Evolutionary conservation across 2,113 vertebrate species (phyloP).

Genomic region (Bostrychus sinensis): DNA sequence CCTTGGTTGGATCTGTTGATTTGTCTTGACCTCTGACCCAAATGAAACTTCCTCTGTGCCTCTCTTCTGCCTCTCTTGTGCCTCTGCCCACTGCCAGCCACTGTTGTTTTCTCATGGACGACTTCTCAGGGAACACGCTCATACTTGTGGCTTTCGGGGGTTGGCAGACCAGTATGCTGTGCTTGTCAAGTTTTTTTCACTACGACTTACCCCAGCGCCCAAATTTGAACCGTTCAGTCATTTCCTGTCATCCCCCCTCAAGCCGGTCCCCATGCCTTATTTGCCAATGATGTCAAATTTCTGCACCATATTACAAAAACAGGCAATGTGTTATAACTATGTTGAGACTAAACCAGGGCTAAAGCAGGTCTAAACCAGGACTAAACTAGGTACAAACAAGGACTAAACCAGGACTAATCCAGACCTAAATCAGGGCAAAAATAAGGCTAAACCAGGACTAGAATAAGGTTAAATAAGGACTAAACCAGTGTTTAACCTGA

Average conservation of each 20-base stretch:
- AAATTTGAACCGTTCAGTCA: constrained; percentile 74
- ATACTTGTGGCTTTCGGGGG: constrained; percentile 80
- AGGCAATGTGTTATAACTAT: too few species aligned
- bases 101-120: too few species aligned
- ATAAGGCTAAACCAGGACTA: too few species aligned
- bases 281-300: constrained; percentile 62
- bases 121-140: constrained; percentile 74
- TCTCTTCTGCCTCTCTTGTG: constrained; percentile 23
- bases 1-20: too few species aligned
- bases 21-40: too few species aligned
- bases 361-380: neutral
- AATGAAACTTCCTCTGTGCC: constrained; percentile 2
- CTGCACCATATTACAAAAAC: too few species aligned
- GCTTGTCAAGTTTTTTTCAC: constrained; percentile 71
- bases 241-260: constrained; percentile 66
- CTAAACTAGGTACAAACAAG: neutral
- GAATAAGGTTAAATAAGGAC: too few species aligned
- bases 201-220: constrained; percentile 67
- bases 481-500: too few species aligned
- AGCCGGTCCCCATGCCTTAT: constrained; percentile 43
- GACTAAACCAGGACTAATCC: neutral
- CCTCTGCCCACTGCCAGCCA: constrained; percentile 37
- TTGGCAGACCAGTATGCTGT: constrained; percentile 73
- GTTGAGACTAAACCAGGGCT: neutral
- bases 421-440: neutral